These are phyloP conservation scores for Sarcophaga bullata DNA, from an alignment of 1,140 invertebrate species.

Conservation along the genomic window DNA sequence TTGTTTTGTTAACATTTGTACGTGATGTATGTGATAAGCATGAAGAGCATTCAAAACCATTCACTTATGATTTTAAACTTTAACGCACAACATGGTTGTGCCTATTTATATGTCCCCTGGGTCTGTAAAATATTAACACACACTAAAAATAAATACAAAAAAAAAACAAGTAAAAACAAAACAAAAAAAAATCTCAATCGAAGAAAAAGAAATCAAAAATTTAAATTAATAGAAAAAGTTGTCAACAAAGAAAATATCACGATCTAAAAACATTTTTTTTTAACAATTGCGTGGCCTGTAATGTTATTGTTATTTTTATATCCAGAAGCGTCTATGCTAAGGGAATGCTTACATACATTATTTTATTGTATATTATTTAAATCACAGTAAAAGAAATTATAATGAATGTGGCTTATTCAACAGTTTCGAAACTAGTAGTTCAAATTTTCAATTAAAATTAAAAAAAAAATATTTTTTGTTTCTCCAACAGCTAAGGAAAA, in stretches of 20 bases:
- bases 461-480: too few species aligned
- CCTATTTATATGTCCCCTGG: neutral
- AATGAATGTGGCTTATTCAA: too few species aligned
- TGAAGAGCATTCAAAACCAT: neutral
- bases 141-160: neutral
- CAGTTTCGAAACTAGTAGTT: too few species aligned
- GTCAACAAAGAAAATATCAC: neutral
- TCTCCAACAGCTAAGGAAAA: too few species aligned
- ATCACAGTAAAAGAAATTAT: too few species aligned
- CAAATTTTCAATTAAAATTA: too few species aligned
- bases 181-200: neutral
- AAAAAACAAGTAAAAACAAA: neutral
- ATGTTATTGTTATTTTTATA: too few species aligned
- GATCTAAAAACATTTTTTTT: neutral
- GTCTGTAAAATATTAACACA: neutral
- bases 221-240: slow-evolving; percentile 27
- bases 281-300: too few species aligned
- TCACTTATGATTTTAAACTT: neutral
- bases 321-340: too few species aligned
- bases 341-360: too few species aligned
- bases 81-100: neutral
- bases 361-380: too few species aligned
- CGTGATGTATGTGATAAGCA: slow-evolving; percentile 3
- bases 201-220: slow-evolving; percentile 22
- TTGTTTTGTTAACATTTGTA: slow-evolving; percentile 20